Evolutionary conservation across 2,113 vertebrate genomes (phyloP).

Genomic region (Platysternon megacephalum): DNA sequence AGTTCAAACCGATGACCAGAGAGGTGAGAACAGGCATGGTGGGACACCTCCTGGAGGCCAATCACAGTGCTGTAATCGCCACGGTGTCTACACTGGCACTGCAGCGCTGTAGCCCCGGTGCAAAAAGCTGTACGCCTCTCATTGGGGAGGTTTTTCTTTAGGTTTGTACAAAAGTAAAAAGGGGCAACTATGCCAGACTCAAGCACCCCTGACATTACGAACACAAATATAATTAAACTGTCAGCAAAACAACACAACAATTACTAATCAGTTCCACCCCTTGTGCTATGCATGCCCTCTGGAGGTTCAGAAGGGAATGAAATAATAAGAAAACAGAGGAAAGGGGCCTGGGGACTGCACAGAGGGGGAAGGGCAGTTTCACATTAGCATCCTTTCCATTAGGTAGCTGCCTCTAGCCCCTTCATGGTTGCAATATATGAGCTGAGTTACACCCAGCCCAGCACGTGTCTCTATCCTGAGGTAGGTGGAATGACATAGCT

Average conservation of each 20-base stretch:
- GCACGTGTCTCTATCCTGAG: not conserved
- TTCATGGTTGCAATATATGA: not conserved
- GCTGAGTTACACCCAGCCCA: not conserved
- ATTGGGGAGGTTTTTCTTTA: not conserved
- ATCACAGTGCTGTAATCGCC: too few relatives aligned
- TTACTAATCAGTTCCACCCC: not conserved
- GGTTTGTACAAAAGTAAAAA: not conserved
- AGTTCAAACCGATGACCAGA: too few relatives aligned
- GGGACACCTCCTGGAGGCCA: too few relatives aligned
- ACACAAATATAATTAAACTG: not conserved
- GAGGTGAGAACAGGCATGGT: too few relatives aligned
- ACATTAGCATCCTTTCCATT: not conserved
- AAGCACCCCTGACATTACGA: not conserved
- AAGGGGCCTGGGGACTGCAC: not conserved
- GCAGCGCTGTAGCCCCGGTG: too few relatives aligned
- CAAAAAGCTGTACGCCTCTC: too few relatives aligned
- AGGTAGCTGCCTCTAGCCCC: accelerated
- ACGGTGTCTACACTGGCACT: too few relatives aligned
- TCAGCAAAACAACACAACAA: accelerated
- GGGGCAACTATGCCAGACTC: not conserved
- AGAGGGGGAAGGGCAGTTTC: not conserved
- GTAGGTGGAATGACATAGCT: not conserved
- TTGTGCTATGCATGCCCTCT: not conserved
- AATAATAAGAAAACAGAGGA: accelerated
- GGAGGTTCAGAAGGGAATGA: accelerated